A percentile compares a stretch with the other conserved stretches of the same genome.
These are phyloP conservation scores for Caenorhabditis sp. DNA, from an alignment of 2,888 invertebrate species.

Conservation along the genomic window DNA sequence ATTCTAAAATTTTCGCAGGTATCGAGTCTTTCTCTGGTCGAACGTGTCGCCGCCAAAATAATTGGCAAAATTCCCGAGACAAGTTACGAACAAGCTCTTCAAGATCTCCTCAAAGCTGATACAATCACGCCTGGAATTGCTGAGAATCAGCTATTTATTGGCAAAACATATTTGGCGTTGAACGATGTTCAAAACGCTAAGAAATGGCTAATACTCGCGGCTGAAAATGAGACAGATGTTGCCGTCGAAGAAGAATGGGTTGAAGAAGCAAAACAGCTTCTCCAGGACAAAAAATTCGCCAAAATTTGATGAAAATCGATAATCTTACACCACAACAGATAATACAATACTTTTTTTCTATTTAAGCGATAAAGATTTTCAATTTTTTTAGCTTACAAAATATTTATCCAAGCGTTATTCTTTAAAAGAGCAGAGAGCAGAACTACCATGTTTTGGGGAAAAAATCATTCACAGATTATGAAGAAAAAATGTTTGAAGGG, in stretches of 20 bases:
- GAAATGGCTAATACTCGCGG: conserved; percentile 28
- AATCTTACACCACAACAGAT: neutral
- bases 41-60: conserved; percentile 31
- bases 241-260: conserved; percentile 36
- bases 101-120: conserved; percentile 39
- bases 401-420: too few species aligned
- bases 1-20: neutral
- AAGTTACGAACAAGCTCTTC: conserved; percentile 31
- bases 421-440: too few species aligned
- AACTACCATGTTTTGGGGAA: too few species aligned
- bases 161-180: conserved; percentile 42
- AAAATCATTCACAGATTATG: too few species aligned
- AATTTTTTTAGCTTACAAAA: too few species aligned
- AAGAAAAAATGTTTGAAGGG: too few species aligned
- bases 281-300: conserved; percentile 19
- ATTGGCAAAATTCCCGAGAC: conserved; percentile 36
- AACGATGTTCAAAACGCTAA: conserved; percentile 40
- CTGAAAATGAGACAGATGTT: conserved; percentile 12
- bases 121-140: conserved; percentile 20
- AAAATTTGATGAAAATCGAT: neutral
- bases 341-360: neutral
- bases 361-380: neutral
- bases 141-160: conserved; percentile 49
- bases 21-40: conserved; percentile 15
- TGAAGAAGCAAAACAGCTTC: conserved; percentile 34